phyloP scores from a whole-genome alignment of 2,113 vertebrate genomes.

The Chloroceryle aenea region DNA sequence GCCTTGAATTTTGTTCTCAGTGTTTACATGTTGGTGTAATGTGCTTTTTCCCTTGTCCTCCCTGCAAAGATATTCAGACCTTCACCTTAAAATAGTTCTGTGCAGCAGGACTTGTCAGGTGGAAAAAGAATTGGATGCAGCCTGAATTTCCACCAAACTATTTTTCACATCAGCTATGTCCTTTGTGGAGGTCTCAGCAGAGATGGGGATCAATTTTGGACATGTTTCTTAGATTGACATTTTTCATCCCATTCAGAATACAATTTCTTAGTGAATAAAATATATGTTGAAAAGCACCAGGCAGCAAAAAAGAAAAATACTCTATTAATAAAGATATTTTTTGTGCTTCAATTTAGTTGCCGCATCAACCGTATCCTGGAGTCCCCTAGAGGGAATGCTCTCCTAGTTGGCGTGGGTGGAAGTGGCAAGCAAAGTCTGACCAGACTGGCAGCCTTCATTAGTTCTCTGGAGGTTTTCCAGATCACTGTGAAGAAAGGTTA shows the following conservation, averaged over 20 bases:
- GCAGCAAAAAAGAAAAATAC: neutral
- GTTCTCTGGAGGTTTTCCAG: conserved; percentile 93
- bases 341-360: conserved; percentile 77
- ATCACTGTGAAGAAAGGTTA: conserved; percentile 92
- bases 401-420: conserved; percentile 93
- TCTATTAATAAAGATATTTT: neutral
- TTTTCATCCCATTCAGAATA: neutral
- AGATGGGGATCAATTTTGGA: neutral
- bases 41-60: neutral
- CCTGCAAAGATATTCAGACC: neutral
- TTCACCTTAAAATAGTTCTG: neutral
- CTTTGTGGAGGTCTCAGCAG: neutral
- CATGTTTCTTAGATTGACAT: neutral
- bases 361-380: conserved; percentile 92
- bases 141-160: neutral
- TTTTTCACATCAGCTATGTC: neutral
- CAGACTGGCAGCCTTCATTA: conserved; percentile 93
- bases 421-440: conserved; percentile 96
- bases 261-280: neutral
- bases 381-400: conserved; percentile 88
- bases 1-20: neutral
- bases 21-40: neutral
- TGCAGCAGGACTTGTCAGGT: neutral
- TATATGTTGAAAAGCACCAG: neutral
- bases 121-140: neutral